Evolutionary conservation across 1,140 invertebrate species (phyloP), one percentile per base, ranked within the genome.

Genomic region (Lethocerus indicus): DNA sequence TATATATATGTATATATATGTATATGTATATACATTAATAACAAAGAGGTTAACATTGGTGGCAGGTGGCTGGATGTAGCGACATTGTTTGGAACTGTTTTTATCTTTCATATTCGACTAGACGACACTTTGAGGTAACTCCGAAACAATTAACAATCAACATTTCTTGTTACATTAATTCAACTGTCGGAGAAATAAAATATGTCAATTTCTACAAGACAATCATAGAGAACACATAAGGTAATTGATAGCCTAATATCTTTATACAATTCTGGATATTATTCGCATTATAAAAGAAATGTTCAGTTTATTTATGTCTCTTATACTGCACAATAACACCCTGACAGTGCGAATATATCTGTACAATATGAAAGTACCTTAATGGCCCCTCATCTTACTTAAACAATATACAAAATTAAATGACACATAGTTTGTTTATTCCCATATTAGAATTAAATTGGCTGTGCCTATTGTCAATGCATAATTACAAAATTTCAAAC

Each of bases 401-500:
- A 27, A 28, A 44, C 9, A 18, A 18, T 39, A 7, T 18, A n/a
- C 27, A 16, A 26, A 18, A 44, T 2, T 27, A 25, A 44, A 44
- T 18, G 37, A 39, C n/a, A 39, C n/a, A 16, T 7, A 39, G 21
- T 20, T 16, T 44, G 42, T 28, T 16, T 6, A 44, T 6, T 2
- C 18, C 29, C 25, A 28, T 20, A 44, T 44, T 44, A 44, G 16
- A 20, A 18, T n/a, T 28, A 25, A 44, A 44, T 27, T 24, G 42
- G 42, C 42, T 44, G 42, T 44, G 42, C 42, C 42, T 44, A 44
- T 44, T 44, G 42, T 44, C 42, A 26, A 44, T 26, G 42, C 29
- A 27, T 44, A 28, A 44, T 44, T 39, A 44, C 25, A 44, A 44
- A 44, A 44, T 28, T 28, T 28, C 27, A 28, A 27, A 28, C 25